A percentile compares a stretch with the other conserved stretches of the same genome.
Evolutionary conservation across 2,797 vertebrate genomes (phyloP).

Genomic region (Trachurus trachurus): DNA sequence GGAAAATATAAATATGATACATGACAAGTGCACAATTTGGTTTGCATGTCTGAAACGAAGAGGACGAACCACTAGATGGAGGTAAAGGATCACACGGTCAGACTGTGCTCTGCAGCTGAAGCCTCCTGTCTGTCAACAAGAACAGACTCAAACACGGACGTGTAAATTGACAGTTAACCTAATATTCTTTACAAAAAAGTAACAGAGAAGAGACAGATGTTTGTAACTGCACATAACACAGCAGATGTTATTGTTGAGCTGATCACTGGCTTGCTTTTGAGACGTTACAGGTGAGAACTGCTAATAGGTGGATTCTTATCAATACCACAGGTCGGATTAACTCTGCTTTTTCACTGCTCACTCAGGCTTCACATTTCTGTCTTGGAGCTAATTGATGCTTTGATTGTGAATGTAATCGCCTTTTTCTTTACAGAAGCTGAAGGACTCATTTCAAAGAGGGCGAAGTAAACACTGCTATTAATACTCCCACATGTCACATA

Average conservation of each 20-base stretch:
- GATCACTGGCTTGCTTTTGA: not conserved
- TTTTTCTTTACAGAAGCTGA: slow-evolving; percentile 32
- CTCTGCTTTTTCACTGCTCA: not conserved
- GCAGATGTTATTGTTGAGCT: not conserved
- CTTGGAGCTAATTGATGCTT: slow-evolving; percentile 42
- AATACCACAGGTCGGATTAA: not conserved
- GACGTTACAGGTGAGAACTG: slow-evolving; percentile 10
- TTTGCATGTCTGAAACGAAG: not conserved
- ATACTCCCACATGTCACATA: not conserved
- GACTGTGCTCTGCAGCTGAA: not conserved
- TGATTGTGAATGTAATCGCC: slow-evolving; percentile 36
- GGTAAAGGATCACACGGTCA: slow-evolving; percentile 16
- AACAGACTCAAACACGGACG: not conserved
- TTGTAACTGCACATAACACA: not conserved
- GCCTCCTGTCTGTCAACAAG: not conserved
- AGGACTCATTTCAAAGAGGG: slow-evolving; percentile 32
- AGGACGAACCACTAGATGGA: slow-evolving; percentile 59
- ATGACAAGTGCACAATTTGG: not conserved
- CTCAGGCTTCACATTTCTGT: slow-evolving; percentile 40
- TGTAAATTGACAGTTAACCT: not conserved
- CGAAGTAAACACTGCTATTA: slow-evolving; percentile 9
- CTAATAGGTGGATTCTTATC: slow-evolving; percentile 15
- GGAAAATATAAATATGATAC: not conserved
- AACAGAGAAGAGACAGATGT: not conserved
- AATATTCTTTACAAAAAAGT: not conserved